phyloP scores from a whole-genome alignment of 2,888 invertebrate genomes.

The Oxyscelio sp. region DNA sequence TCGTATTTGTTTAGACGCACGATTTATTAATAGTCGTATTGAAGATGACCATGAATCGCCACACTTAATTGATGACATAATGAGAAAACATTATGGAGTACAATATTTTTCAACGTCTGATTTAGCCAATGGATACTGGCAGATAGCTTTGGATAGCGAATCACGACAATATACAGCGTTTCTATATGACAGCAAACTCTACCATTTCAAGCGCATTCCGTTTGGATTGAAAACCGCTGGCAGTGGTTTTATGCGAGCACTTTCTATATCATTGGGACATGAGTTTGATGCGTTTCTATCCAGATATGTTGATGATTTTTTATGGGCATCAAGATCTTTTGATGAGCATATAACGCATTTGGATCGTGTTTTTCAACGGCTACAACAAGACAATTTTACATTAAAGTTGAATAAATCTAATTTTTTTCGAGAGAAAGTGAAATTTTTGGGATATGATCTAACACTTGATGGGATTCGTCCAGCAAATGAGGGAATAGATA shows the following conservation, averaged over 20 bases:
- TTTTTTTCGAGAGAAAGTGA: constrained; percentile 56
- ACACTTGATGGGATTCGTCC: constrained; percentile 50
- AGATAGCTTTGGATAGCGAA: constrained; percentile 59
- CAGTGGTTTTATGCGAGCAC: constrained; percentile 71
- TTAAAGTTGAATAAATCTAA: constrained; percentile 69
- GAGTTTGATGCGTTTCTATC: constrained; percentile 54
- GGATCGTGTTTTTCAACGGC: background rate
- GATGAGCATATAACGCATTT: constrained; percentile 4
- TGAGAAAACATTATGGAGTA: constrained; percentile 57
- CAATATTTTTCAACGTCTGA: constrained; percentile 71
- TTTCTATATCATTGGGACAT: constrained; percentile 76
- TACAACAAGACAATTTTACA: constrained; percentile 22
- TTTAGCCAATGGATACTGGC: constrained; percentile 77
- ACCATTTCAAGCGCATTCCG: constrained; percentile 74
- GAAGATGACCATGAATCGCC: constrained; percentile 78
- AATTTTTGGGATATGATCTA: constrained; percentile 44
- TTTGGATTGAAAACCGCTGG: constrained; percentile 81
- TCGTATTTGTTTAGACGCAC: constrained; percentile 81
- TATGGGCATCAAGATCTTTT: constrained; percentile 15
- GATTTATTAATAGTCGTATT: constrained; percentile 80
- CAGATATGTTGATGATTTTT: constrained; percentile 42
- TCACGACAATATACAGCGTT: constrained; percentile 75
- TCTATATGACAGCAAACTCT: constrained; percentile 40
- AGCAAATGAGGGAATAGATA: too few relatives aligned
- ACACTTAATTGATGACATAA: constrained; percentile 65